Percentiles rank a stretch among this genome's conserved stretches.
Conservation (phyloP, 2,797 vertebrate species). For the Danio albolineatus region DNA sequence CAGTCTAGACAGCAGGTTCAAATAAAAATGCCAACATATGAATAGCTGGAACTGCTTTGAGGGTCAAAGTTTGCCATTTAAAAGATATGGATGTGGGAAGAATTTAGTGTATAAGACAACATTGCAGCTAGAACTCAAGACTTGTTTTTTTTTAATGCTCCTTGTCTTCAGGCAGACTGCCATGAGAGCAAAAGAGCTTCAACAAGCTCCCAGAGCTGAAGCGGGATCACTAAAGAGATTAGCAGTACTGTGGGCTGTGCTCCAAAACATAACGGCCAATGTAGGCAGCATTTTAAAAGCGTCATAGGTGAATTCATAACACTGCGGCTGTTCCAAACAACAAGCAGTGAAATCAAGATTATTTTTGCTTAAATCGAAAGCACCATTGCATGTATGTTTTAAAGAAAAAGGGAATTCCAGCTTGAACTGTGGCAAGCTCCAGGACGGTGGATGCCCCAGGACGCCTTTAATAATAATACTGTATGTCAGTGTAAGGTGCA, state of each 20-base stretch:
- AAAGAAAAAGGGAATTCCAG: neutral
- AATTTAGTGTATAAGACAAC: conserved; percentile 9
- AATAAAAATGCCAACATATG: neutral
- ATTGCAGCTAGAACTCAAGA: neutral
- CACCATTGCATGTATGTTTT: neutral
- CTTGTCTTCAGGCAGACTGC: conserved; percentile 2
- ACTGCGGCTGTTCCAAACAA: neutral
- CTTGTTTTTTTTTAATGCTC: neutral
- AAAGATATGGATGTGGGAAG: neutral
- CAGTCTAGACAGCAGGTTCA: neutral
- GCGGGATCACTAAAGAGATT: conserved; percentile 12
- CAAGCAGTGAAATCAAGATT: neutral
- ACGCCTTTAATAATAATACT: neutral
- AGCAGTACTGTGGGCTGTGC: neutral
- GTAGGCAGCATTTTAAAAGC: conserved; percentile 4
- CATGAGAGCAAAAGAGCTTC: conserved; percentile 14
- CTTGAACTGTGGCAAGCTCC: neutral
- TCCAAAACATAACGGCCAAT: conserved; percentile 3
- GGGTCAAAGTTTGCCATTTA: neutral
- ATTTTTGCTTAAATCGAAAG: neutral
- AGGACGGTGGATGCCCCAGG: neutral
- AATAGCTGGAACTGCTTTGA: neutral
- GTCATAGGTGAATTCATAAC: neutral
- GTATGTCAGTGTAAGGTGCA: no score
- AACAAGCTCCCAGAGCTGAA: conserved; percentile 16